Percentiles rank a stretch among this genome's conserved stretches.
Conservation (phyloP, 2,888 invertebrate genomes). For the Corbicula japonica region DNA sequence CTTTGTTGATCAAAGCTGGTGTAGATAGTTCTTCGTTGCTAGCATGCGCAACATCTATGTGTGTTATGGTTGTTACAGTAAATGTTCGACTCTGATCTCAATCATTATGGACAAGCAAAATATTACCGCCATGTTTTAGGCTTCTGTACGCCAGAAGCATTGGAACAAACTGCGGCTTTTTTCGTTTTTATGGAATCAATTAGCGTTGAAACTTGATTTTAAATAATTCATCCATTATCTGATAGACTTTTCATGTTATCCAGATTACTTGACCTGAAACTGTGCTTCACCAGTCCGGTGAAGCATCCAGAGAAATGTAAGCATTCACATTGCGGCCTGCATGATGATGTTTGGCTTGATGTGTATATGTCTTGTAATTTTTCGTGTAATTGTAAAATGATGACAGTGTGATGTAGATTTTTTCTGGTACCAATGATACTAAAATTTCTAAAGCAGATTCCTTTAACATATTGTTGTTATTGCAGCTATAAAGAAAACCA, state of each 20-base stretch:
- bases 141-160: conserved; percentile 9
- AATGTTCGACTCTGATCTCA: conserved; percentile 22
- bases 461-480: no score
- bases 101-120: conserved; percentile 13
- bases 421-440: background rate
- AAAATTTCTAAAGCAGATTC: background rate
- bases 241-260: conserved; percentile 8
- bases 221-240: background rate
- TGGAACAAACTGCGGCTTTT: conserved; percentile 3
- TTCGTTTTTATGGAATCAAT: conserved; percentile 1
- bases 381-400: conserved; percentile 3
- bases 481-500: background rate
- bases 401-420: background rate
- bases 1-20: no score
- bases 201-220: background rate
- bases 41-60: no score
- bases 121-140: conserved; percentile 1
- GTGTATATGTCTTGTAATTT: background rate
- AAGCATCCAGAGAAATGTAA: background rate
- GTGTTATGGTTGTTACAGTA: conserved; percentile 4
- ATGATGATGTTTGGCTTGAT: conserved; percentile 9
- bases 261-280: background rate
- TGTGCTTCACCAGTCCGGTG: background rate
- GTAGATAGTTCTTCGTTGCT: no score
- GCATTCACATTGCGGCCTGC: conserved; percentile 14